phyloP scores from a whole-genome alignment of 1,140 invertebrate species.

The Homalodisca vitripennis region DNA sequence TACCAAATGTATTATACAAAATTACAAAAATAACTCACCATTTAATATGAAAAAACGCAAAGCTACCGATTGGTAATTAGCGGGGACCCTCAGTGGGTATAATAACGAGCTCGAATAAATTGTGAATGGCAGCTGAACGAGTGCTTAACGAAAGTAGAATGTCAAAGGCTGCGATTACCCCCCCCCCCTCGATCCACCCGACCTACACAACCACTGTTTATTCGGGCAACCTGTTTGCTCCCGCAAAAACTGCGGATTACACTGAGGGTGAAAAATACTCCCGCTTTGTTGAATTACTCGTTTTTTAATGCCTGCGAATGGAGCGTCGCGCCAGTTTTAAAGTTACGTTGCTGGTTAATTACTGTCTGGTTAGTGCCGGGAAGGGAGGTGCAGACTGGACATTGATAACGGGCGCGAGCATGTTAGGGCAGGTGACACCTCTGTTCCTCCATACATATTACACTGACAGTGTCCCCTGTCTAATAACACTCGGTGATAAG shows the following conservation, averaged over 20 bases:
- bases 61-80: no score
- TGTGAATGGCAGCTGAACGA: background rate
- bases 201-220: background rate
- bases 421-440: constrained; percentile 7
- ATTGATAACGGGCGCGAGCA: background rate
- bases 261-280: background rate
- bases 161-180: constrained; percentile 16
- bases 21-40: no score
- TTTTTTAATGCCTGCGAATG: background rate
- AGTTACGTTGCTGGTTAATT: background rate
- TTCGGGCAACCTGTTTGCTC: constrained; percentile 6
- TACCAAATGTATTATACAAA: no score
- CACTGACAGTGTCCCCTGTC: constrained; percentile 3
- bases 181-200: background rate
- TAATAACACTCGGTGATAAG: background rate
- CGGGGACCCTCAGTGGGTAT: background rate
- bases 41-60: no score
- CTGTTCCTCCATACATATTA: background rate
- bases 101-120: background rate
- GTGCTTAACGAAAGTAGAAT: constrained; percentile 17
- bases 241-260: constrained; percentile 12
- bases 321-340: background rate
- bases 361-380: background rate
- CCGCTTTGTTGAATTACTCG: background rate
- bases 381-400: background rate